Conservation (phyloP, 2,113 vertebrate species). For the Bos taurus region DNA sequence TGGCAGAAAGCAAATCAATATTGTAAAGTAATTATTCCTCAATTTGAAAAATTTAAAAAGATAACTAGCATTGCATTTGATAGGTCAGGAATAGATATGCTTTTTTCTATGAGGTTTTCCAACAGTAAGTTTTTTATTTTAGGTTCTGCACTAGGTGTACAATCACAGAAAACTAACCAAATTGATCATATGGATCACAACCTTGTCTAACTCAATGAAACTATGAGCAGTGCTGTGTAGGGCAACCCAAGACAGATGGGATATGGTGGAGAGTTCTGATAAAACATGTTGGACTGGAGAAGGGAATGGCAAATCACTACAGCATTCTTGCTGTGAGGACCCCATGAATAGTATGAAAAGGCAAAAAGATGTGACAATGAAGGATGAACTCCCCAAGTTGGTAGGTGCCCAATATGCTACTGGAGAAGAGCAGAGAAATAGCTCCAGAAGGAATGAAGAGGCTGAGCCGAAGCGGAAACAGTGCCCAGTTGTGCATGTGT, state of each 20-base stretch:
- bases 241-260: neutral
- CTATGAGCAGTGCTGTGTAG: neutral
- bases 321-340: neutral
- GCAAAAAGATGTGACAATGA: neutral
- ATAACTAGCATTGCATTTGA: neutral
- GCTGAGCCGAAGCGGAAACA: neutral
- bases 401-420: neutral
- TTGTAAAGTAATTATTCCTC: neutral
- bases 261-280: neutral
- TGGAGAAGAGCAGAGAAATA: neutral
- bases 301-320: neutral
- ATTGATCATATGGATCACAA: neutral
- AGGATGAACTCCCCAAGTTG: neutral
- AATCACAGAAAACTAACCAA: neutral
- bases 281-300: neutral
- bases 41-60: neutral
- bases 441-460: neutral
- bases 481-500: neutral
- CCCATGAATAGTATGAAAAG: neutral
- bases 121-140: neutral
- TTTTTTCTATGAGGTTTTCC: neutral
- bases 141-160: neutral
- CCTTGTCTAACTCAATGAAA: neutral
- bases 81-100: neutral
- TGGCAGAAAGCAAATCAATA: neutral